These are phyloP conservation scores for Daubentonia madagascariensis DNA, from an alignment of 2,113 vertebrate genomes.

Conservation along the genomic window DNA sequence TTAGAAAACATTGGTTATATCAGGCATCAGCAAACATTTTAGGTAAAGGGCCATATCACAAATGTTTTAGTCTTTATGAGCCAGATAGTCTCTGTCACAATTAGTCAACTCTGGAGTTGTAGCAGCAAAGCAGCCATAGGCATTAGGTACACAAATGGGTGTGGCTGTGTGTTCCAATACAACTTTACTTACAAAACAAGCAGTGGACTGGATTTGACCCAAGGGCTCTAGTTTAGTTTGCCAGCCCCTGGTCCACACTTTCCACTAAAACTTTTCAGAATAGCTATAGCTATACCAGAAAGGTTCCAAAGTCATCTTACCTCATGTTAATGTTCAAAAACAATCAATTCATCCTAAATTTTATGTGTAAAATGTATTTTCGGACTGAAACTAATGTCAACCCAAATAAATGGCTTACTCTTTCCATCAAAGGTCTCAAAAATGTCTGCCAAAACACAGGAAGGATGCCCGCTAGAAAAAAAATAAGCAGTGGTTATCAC, in stretches of 20 bases:
- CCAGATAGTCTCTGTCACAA: slow-evolving; percentile 1
- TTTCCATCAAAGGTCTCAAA: neutral
- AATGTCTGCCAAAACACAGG: neutral
- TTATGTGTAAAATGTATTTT: slow-evolving; percentile 25
- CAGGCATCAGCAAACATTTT: neutral
- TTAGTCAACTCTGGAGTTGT: neutral
- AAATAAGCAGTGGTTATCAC: neutral
- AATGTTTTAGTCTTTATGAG: slow-evolving; percentile 10
- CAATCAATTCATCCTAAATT: neutral
- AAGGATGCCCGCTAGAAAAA: neutral
- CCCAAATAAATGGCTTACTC: neutral
- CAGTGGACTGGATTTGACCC: neutral
- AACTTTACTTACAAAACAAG: slow-evolving; percentile 37
- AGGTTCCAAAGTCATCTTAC: neutral
- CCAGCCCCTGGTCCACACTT: neutral
- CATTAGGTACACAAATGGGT: slow-evolving; percentile 11
- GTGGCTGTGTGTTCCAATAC: neutral
- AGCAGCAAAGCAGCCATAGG: neutral
- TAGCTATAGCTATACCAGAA: neutral
- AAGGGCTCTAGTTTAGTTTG: neutral
- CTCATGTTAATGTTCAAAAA: slow-evolving; percentile 4
- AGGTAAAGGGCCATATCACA: neutral
- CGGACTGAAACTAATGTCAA: neutral
- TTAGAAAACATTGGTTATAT: slow-evolving; percentile 1
- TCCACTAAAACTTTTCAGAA: slow-evolving; percentile 3